Base-by-base conservation (phyloP, 2,797 vertebrate genomes). In the Tiaroga cobitis region DNA sequence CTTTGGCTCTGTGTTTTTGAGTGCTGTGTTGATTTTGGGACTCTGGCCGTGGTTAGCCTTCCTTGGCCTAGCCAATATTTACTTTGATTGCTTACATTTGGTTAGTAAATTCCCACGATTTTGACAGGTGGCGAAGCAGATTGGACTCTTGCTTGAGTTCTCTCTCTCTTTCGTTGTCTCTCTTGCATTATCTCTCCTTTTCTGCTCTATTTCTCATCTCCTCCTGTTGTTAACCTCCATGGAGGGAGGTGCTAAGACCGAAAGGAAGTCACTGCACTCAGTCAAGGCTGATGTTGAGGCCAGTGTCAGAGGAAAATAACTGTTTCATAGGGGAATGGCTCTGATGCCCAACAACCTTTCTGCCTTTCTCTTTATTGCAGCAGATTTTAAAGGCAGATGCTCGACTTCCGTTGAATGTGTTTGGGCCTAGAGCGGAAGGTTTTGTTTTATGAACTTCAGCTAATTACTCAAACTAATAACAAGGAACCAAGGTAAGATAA, bases 11-110 rank as follows among this genome's bases (percentile, higher is more conserved):
- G 68, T 16, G 61, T 59, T 80, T 81, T 85, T 73, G 85, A 88
- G 79, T 75, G 73, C 56, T 73, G 63, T 92, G 88, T 90, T 91
- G 86, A 86, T 77, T 88, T 89, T 90, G 83, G 87, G 77, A 83
- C 68, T 68, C 56, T 79, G 84, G 88, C 84, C 81, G 82, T 56
- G 34, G 84, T 88, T 81, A 59, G 82, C 78, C 65, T 85, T 84
- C 65, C 79, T 76, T 61, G 70, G 79, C 54, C 51, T 61, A 49
- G 43, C 65, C 83, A 69, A 80, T 84, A 70, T 88, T 89, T 88
- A 82, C 74, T 49, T 24, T 29, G 43, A 68, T 51, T 89, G 69
- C 85, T 90, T 89, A 85, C 83, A 89, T 85, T 85, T 85, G 85
- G 83, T 89, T 89, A 87, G 81, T 80, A 86, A 88, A 89, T 88